These are phyloP conservation scores for Marronus borbonicus DNA, from an alignment of 2,888 invertebrate species.

Conservation along the genomic window DNA sequence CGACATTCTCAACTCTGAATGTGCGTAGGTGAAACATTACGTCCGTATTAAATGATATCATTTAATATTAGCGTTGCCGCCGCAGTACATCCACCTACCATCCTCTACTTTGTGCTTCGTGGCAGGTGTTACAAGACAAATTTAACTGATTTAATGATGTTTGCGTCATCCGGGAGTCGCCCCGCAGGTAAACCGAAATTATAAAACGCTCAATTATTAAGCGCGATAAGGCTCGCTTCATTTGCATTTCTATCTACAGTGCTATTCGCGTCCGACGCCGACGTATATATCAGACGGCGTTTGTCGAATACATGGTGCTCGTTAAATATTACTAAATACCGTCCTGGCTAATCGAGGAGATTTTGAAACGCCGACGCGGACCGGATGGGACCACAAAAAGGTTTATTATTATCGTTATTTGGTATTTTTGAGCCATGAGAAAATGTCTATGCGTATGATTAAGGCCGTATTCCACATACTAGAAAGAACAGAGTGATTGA, in stretches of 20 bases:
- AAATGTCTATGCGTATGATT: too few relatives aligned
- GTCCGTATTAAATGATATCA: conserved; percentile 14
- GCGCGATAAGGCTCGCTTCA: conserved; percentile 25
- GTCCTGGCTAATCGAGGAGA: too few relatives aligned
- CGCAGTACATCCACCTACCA: background rate
- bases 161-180: conserved; percentile 48
- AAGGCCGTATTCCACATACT: too few relatives aligned
- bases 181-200: conserved; percentile 34
- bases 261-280: too few relatives aligned
- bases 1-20: too few relatives aligned
- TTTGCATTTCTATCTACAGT: conserved; percentile 21
- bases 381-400: too few relatives aligned
- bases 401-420: too few relatives aligned
- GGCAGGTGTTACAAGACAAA: conserved; percentile 52
- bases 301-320: too few relatives aligned
- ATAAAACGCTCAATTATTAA: conserved; percentile 45
- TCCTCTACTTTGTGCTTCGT: conserved; percentile 31
- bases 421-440: background rate
- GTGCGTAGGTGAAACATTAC: background rate
- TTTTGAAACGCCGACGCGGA: too few relatives aligned
- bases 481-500: too few relatives aligned
- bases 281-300: too few relatives aligned
- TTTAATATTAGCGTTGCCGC: conserved; percentile 3
- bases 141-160: conserved; percentile 51
- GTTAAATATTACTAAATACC: too few relatives aligned